Conservation (phyloP, 1,140 invertebrate species). For the Periplaneta americana region DNA sequence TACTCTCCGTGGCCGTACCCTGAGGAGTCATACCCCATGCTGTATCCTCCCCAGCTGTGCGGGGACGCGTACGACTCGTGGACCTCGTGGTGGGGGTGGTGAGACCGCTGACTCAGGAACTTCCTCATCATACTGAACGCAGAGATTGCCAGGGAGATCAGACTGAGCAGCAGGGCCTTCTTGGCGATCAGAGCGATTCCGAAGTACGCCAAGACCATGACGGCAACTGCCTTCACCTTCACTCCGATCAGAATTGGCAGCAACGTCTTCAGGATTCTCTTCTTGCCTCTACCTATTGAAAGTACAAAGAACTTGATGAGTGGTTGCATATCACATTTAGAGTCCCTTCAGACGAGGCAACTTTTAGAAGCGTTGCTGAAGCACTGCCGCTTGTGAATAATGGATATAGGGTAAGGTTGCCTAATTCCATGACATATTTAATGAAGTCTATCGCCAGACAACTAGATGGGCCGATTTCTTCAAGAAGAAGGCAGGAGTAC, state of each 20-base stretch:
- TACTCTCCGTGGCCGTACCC: slow-evolving; percentile 31
- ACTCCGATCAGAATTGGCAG: slow-evolving; percentile 51
- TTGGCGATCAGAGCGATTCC: slow-evolving; percentile 55
- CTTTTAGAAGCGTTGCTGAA: too few species aligned
- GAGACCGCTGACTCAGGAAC: slow-evolving; percentile 37
- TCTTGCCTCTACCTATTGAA: slow-evolving; percentile 54
- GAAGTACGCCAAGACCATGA: slow-evolving; percentile 50
- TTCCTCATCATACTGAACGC: slow-evolving; percentile 49
- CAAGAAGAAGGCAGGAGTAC: too few species aligned
- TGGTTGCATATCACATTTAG: too few species aligned
- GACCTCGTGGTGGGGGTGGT: slow-evolving; percentile 18
- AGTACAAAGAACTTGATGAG: too few species aligned
- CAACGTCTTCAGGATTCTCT: slow-evolving; percentile 51
- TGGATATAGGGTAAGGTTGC: too few species aligned
- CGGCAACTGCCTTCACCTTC: slow-evolving; percentile 52
- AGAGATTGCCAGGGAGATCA: slow-evolving; percentile 56
- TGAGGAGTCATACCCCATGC: background rate
- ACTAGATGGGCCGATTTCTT: too few species aligned
- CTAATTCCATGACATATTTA: too few species aligned
- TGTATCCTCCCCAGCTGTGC: background rate
- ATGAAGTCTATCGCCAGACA: too few species aligned
- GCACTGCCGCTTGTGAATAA: too few species aligned
- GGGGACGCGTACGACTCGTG: background rate
- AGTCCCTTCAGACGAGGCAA: too few species aligned
- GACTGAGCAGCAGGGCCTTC: slow-evolving; percentile 54